These are phyloP conservation scores for Mesorhabditis spiculigera DNA, from an alignment of 2,888 invertebrate genomes.

Conservation along the genomic window DNA sequence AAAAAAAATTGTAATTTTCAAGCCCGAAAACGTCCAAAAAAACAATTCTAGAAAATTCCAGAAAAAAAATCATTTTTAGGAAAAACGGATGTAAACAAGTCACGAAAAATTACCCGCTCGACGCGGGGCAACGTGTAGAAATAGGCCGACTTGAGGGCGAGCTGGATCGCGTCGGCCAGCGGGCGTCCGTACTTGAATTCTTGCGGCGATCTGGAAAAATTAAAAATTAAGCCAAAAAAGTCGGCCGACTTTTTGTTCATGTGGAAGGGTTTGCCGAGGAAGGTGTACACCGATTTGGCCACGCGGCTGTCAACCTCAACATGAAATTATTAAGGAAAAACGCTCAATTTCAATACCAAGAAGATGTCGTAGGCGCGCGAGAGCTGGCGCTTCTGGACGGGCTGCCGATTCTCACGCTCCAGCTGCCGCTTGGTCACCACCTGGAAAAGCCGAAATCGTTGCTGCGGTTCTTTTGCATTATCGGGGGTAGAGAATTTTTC, in stretches of 20 bases:
- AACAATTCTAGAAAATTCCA: too few relatives aligned
- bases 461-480: too few relatives aligned
- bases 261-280: slow-evolving; percentile 70
- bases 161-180: slow-evolving; percentile 21
- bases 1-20: too few relatives aligned
- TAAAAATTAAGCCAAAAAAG: neutral
- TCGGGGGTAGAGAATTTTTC: too few relatives aligned
- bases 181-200: slow-evolving; percentile 29
- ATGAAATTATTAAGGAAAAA: neutral
- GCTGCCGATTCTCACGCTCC: slow-evolving; percentile 76
- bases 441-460: slow-evolving; percentile 55
- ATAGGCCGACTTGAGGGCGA: slow-evolving; percentile 17
- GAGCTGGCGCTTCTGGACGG: slow-evolving; percentile 74
- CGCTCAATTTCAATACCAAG: slow-evolving; percentile 61
- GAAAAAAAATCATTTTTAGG: too few relatives aligned
- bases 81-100: too few relatives aligned
- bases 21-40: too few relatives aligned
- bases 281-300: slow-evolving; percentile 70
- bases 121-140: too few relatives aligned
- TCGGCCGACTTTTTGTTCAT: slow-evolving; percentile 20
- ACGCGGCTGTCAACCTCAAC: slow-evolving; percentile 71
- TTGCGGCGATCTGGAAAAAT: slow-evolving; percentile 27
- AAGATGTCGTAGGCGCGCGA: slow-evolving; percentile 76
- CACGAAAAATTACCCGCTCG: too few relatives aligned
- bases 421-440: slow-evolving; percentile 78